Percentiles rank a stretch among this genome's conserved stretches.
Evolutionary conservation across 2,888 invertebrate species (phyloP).

Genomic region (Eupithecia insigniata): DNA sequence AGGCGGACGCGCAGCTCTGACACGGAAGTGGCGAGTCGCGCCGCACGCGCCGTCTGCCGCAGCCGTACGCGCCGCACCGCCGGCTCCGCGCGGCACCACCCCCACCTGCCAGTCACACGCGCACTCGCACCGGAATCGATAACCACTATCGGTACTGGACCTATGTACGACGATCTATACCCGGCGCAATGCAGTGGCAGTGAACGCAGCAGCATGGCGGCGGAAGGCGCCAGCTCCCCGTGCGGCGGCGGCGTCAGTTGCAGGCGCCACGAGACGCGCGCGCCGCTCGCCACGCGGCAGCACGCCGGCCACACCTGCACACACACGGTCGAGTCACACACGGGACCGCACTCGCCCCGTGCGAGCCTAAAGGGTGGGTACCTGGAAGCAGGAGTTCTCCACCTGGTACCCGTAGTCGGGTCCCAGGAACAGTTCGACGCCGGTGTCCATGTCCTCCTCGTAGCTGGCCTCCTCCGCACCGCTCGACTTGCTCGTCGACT

Average conservation of each 20-base stretch:
- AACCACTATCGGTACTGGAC: too few relatives aligned
- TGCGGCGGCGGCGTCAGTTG: constrained; percentile 31
- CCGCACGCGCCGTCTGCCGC: constrained; percentile 39
- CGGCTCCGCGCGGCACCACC: constrained; percentile 1
- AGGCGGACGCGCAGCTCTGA: constrained; percentile 50
- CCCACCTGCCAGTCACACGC: background rate
- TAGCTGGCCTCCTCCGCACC: background rate
- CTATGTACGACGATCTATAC: too few relatives aligned
- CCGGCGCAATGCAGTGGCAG: background rate
- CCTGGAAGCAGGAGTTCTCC: constrained; percentile 51
- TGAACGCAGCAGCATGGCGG: background rate
- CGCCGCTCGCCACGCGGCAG: constrained; percentile 46
- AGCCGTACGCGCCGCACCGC: background rate
- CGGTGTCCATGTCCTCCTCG: constrained; percentile 57
- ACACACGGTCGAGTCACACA: background rate
- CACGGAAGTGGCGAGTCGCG: constrained; percentile 47
- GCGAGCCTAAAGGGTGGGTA: background rate
- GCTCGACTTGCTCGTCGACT: background rate
- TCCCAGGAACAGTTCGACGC: constrained; percentile 60
- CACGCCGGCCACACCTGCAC: constrained; percentile 53
- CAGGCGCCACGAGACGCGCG: constrained; percentile 49
- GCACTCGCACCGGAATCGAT: background rate
- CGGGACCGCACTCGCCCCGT: background rate
- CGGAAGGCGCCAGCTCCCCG: constrained; percentile 26
- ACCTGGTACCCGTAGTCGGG: constrained; percentile 61